Conservation (phyloP, 2,113 vertebrate genomes). For the Malurus alboscapulatus region DNA sequence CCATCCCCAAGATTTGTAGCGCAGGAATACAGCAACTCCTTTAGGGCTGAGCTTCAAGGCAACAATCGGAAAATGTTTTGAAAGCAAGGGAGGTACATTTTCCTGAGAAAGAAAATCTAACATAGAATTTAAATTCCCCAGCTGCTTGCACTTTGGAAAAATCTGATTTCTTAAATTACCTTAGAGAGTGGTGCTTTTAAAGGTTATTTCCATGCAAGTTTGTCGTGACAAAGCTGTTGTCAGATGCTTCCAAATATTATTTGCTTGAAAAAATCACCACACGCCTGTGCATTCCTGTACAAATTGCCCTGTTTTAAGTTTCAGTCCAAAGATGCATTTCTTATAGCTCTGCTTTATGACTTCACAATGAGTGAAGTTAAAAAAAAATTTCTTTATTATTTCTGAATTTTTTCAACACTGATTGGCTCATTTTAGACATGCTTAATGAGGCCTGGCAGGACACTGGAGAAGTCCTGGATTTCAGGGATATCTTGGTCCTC, state of each 20-base stretch:
- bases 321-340: not conserved
- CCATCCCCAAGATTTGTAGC: not conserved
- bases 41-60: not conserved
- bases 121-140: not conserved
- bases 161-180: not conserved
- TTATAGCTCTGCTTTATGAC: not conserved
- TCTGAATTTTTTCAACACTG: not conserved
- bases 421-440: not conserved
- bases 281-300: accelerated
- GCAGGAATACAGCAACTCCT: not conserved
- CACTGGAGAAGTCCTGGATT: not conserved
- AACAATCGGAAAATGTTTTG: not conserved
- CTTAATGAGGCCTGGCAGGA: not conserved
- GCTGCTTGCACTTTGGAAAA: not conserved
- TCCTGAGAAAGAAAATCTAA: not conserved
- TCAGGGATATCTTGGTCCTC: not conserved
- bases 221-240: not conserved
- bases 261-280: not conserved
- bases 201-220: not conserved
- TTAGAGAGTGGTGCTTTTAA: not conserved
- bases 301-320: not conserved
- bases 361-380: not conserved
- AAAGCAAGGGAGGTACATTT: not conserved
- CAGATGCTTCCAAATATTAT: not conserved
- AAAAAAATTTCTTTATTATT: not conserved